Evolutionary conservation across 2,888 invertebrate species (phyloP), one percentile per base, ranked within the genome.

Genomic region (Dryadula phaetusa): DNA sequence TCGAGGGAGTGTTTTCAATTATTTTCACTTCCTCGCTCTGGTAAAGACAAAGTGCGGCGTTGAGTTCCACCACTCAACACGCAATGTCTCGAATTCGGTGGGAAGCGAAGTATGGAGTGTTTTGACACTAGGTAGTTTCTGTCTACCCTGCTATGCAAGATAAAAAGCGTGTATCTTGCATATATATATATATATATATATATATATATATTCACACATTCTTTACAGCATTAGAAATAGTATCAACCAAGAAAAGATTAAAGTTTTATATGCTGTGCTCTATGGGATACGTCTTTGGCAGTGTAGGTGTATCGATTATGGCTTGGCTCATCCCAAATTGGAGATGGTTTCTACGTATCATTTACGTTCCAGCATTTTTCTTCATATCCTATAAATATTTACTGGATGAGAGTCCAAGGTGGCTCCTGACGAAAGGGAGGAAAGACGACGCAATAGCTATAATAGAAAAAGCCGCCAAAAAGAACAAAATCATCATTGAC

Each of bases 381-480:
- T 94, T 96, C 70, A 79, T 96, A 54, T 82, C 93, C 5, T 96
- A 96, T 76, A 92, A 94, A 52, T 95, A 94, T 92, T 76, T 95
- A 0, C 84, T 96, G 46, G 96, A 96, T 5, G 96, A 96, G 84
- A 96, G 96, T 62, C 94, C 96, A n/a, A 92, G 97, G 77, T 97
- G 97, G 97, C 90, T 97, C 4, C 84, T 96, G n/a, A 95, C 95
- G 20, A 95, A 95, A 80, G 95, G 95, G 4, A 93, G 94, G 70
- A 93, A 94, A 68, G 93, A 95, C 0, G 90, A 95, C 77, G 96
- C 96, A 0, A 90, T 94, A 68, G 81, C 79, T 2, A 93, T 96
- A n/a, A 82, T 96, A 52, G 85, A 93, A 14, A 94, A 93, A 74
- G 94, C 95, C 18, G 95, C 96, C 0, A 90, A 88, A 64, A 81